Evolutionary conservation across 2,113 vertebrate genomes (phyloP).

Genomic region (Stegastes partitus): DNA sequence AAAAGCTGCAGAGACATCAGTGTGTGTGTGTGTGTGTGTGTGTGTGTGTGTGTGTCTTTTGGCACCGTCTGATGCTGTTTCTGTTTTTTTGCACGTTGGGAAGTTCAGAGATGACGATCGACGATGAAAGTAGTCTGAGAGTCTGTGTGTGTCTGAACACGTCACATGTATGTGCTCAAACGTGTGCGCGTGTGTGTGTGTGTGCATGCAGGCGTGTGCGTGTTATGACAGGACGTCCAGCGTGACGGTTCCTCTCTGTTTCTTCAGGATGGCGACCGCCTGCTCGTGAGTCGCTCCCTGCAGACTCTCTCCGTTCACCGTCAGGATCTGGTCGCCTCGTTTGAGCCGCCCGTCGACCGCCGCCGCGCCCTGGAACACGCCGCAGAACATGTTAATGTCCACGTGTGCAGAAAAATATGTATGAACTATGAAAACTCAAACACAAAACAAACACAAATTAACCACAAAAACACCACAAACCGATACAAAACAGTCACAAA

Average conservation of each 20-base stretch:
- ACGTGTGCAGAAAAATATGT: background rate
- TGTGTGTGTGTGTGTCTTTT: constrained; percentile 3
- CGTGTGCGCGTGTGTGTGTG: constrained; percentile 18
- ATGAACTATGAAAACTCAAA: too few species aligned
- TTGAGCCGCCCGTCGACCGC: constrained; percentile 91
- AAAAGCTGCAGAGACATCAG: background rate
- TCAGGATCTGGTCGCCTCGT: constrained; percentile 93
- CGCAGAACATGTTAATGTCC: background rate
- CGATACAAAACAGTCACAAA: too few species aligned
- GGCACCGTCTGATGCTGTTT: background rate
- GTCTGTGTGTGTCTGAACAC: background rate
- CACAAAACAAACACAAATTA: too few species aligned
- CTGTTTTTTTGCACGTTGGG: constrained; percentile 60
- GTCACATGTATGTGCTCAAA: background rate
- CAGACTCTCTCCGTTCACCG: constrained; percentile 91
- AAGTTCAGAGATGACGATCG: constrained; percentile 38
- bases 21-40: constrained; percentile 25
- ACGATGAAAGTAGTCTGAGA: background rate
- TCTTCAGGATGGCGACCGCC: constrained; percentile 93
- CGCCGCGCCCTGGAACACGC: constrained; percentile 89
- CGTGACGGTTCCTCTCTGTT: constrained; percentile 88
- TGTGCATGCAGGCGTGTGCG: constrained; percentile 21
- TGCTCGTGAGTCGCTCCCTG: constrained; percentile 93
- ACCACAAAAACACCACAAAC: background rate
- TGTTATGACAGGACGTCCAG: constrained; percentile 89